Conservation (phyloP, 2,113 vertebrate species). For the Guaruba guarouba region DNA sequence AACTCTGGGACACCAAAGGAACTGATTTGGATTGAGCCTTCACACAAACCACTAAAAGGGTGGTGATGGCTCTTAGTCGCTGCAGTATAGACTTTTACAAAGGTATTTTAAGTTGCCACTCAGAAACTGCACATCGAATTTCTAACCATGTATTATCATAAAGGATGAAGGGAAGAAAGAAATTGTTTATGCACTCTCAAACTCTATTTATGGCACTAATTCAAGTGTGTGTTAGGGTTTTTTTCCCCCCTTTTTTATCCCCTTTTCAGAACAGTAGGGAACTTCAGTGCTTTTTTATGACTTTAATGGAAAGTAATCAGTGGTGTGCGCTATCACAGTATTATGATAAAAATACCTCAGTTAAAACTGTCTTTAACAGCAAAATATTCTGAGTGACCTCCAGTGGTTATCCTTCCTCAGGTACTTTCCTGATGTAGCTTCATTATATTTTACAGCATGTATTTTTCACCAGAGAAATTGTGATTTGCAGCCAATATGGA, state of each 20-base stretch:
- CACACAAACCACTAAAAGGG: background rate
- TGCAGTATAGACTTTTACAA: background rate
- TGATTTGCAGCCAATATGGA: background rate
- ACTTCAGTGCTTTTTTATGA: background rate
- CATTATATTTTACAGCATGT: background rate
- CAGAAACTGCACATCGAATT: background rate
- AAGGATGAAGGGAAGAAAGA: background rate
- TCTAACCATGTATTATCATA: background rate
- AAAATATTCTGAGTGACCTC: background rate
- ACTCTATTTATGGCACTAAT: background rate
- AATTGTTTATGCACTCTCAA: background rate
- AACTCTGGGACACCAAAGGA: background rate
- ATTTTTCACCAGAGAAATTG: background rate
- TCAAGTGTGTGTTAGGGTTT: background rate
- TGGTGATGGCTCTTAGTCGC: background rate
- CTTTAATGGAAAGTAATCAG: slow-evolving; percentile 7
- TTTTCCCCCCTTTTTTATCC: background rate
- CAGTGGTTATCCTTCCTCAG: background rate
- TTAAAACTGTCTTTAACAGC: background rate
- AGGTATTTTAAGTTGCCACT: background rate
- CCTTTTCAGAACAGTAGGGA: background rate
- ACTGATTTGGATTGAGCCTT: background rate
- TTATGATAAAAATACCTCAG: background rate
- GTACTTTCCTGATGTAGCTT: background rate
- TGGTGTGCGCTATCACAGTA: background rate